phyloP scores from a whole-genome alignment of 2,113 vertebrate genomes.

The Hydrochoerus hydrochaeris region DNA sequence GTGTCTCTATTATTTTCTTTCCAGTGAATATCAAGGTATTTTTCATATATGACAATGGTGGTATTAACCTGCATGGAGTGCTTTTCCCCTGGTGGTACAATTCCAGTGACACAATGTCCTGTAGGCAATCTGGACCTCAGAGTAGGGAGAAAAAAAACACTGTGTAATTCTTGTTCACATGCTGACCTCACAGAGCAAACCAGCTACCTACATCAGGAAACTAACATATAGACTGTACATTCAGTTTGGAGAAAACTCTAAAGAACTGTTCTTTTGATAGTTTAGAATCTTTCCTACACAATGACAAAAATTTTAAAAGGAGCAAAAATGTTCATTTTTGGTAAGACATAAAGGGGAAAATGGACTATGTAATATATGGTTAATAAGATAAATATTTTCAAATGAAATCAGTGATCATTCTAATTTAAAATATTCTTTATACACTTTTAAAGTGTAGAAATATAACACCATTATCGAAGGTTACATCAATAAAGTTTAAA shows the following conservation, averaged over 20 bases:
- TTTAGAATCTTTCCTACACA: neutral
- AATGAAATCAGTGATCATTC: neutral
- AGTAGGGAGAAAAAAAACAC: neutral
- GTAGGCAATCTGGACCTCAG: neutral
- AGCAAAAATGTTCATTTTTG: neutral
- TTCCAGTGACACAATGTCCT: neutral
- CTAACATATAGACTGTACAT: neutral
- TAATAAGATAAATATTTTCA: neutral
- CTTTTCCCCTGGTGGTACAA: neutral
- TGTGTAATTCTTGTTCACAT: neutral
- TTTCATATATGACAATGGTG: constrained; percentile 22
- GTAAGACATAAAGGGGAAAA: neutral
- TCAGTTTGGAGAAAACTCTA: neutral
- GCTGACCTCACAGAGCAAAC: neutral
- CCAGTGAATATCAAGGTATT: neutral
- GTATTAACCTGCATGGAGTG: neutral
- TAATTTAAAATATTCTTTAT: constrained; percentile 33
- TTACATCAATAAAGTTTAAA: neutral
- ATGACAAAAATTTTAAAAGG: neutral
- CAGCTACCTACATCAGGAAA: neutral
- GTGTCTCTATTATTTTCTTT: constrained; percentile 52
- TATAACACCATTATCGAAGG: neutral
- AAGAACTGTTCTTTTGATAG: neutral
- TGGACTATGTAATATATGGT: neutral
- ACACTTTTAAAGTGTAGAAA: neutral